Percentiles rank a stretch among this genome's conserved stretches.
Conservation (phyloP, 2,113 vertebrate genomes). For the Bostrychus sinensis region DNA sequence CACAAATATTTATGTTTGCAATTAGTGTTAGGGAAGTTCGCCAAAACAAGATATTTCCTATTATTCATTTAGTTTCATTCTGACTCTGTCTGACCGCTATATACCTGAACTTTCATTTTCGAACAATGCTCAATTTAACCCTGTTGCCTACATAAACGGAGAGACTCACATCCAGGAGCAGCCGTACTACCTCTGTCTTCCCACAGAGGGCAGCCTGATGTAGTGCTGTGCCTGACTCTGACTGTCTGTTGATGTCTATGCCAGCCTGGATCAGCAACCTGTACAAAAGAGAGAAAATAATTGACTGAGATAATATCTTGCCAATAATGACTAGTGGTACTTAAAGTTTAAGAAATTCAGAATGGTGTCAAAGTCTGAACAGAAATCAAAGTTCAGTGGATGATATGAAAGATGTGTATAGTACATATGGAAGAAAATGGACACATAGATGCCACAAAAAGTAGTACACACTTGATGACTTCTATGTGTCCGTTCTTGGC, state of each 20-base stretch:
- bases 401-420: too few species aligned
- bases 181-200: conserved; percentile 96
- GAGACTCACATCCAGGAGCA: conserved; percentile 92
- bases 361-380: too few species aligned
- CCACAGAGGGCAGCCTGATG: conserved; percentile 97
- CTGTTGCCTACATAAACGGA: conserved; percentile 8
- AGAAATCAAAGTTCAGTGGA: too few species aligned
- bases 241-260: conserved; percentile 97
- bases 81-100: not conserved
- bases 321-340: too few species aligned
- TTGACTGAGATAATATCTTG: not conserved
- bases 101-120: not conserved
- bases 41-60: conserved; percentile 3
- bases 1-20: too few species aligned
- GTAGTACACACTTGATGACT: conserved; percentile 87
- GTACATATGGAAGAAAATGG: too few species aligned
- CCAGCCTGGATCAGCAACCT: conserved; percentile 96
- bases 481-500: conserved; percentile 99
- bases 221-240: conserved; percentile 93
- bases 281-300: conserved; percentile 22
- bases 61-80: not conserved
- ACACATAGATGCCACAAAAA: not conserved
- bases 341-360: too few species aligned
- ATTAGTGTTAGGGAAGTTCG: not conserved
- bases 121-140: conserved; percentile 4